Conservation (phyloP, 2,113 vertebrate species). For the Notarius lentiginosus region DNA sequence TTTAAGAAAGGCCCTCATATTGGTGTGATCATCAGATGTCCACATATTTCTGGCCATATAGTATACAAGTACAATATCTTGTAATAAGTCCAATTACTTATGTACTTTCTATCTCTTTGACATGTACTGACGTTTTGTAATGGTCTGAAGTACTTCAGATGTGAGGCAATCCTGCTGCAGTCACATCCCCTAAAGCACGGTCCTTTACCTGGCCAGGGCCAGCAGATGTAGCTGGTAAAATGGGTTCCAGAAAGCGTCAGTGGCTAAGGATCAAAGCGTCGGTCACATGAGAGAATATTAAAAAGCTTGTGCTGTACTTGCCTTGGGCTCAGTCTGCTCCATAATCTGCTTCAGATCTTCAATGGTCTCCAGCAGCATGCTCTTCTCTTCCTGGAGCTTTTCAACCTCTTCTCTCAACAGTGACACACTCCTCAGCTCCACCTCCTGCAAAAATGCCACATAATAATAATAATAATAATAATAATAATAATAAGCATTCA, state of each 20-base stretch:
- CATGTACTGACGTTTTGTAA: background rate
- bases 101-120: background rate
- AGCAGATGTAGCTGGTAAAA: conserved; percentile 48
- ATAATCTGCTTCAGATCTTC: conserved; percentile 71
- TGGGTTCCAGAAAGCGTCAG: conserved; percentile 53
- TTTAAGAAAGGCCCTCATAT: background rate
- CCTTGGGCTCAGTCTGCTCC: conserved; percentile 63
- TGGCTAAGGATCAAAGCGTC: conserved; percentile 54
- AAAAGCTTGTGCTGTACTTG: conserved; percentile 50
- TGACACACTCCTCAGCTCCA: conserved; percentile 58
- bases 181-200: conserved; percentile 51
- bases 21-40: background rate
- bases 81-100: background rate
- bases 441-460: conserved; percentile 61
- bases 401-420: conserved; percentile 67
- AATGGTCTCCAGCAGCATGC: conserved; percentile 72
- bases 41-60: background rate
- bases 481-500: background rate
- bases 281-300: conserved; percentile 55
- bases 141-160: background rate
- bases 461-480: background rate
- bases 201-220: conserved; percentile 57
- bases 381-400: conserved; percentile 73
- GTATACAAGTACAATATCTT: background rate
- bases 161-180: conserved; percentile 23